Conservation (phyloP, 2,113 vertebrate genomes). For the Orycteropus afer region DNA sequence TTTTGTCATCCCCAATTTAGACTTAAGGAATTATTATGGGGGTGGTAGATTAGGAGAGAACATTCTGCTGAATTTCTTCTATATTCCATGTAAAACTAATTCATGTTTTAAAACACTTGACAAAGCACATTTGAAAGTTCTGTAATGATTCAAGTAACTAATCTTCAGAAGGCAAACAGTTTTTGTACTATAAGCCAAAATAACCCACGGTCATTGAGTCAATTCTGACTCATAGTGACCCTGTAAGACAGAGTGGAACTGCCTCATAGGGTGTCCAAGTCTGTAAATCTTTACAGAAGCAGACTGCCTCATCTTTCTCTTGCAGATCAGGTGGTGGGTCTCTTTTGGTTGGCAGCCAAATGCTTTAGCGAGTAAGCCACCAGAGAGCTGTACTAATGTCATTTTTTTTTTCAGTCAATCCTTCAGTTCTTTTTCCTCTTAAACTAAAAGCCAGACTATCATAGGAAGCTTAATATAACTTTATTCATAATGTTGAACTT, state of each 20-base stretch:
- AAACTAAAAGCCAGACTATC: neutral
- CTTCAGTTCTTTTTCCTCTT: neutral
- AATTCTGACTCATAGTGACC: too few species aligned
- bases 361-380: too few species aligned
- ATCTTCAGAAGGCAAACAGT: neutral
- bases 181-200: too few species aligned
- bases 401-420: neutral
- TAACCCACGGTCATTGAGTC: too few species aligned
- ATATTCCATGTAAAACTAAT: neutral
- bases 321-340: too few species aligned
- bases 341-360: too few species aligned
- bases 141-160: neutral
- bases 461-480: neutral
- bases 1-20: neutral
- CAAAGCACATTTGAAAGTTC: neutral
- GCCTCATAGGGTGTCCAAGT: too few species aligned
- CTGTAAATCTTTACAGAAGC: too few species aligned
- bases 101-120: neutral
- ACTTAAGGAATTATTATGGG: neutral
- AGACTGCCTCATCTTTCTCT: too few species aligned
- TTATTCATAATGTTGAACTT: neutral
- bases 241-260: too few species aligned
- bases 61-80: neutral
- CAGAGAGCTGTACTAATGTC: neutral
- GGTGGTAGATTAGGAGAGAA: neutral